Base-by-base conservation (phyloP, 2,888 invertebrate species). In the Melieria picta region DNA sequence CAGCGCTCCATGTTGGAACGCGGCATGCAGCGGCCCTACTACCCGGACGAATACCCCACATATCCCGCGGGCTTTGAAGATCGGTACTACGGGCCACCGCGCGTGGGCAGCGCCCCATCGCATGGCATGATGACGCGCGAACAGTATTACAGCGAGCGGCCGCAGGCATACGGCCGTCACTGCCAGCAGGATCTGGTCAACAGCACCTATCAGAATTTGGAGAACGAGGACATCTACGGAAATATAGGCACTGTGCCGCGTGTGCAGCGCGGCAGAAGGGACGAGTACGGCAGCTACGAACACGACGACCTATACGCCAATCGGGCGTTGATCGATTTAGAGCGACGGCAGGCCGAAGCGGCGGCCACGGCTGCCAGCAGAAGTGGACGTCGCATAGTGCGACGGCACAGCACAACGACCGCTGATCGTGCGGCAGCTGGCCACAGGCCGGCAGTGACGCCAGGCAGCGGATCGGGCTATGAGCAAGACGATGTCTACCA, bases 1-100 rank as follows among this genome's bases (percentile, higher is more conserved):
- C 87, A 87, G 74, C 85, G 86, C 67, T 87, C 87, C 11, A 85
- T 87, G 86, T 79, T 87, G 76, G 87, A 87, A 72, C 78, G 85
- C 6, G 83, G 84, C 7, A 83, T 85, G 42, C 84, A 84, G 50
- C 77, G 85, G 0, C 86, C 86, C 4, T 85, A 84, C 71, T 86
- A 86, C 62, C 86, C 85, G 6, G 85, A 86, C 48, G 85, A 85
- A 71, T 85, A 84, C 74, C 85, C 85, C 30, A 84, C 84, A 4
- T 85, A 85, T 72, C 85, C 86, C 16, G 84, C 85, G 1, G 84
- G 83, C 4, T 82, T 79, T 56, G 84, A 84, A 47, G 82, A 80
- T 10, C 80, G 79, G 4, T 74, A 79, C 30, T 79, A 79, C 7
- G 76, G 71, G 46, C 72, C 71, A 4, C 71, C 66, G 3, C 74